Base-by-base conservation (phyloP, 2,113 vertebrate species). In the Muntiacus reevesi region DNA sequence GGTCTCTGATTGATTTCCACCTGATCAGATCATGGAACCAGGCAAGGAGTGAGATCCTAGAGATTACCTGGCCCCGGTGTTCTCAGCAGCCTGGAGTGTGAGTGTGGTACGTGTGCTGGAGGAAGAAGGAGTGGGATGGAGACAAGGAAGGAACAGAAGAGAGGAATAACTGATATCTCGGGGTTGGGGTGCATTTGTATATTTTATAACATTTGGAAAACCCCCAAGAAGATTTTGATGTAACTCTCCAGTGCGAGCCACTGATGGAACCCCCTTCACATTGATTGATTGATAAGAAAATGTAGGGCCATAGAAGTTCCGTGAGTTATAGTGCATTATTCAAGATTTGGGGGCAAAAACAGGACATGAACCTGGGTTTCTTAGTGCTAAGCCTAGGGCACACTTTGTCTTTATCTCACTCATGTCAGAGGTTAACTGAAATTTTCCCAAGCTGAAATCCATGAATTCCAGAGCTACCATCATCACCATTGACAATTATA, bases 151-250 rank as follows among this genome's bases (percentile, higher is more conserved):
- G 78, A 57, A 12, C 27, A 10, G 43, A 71, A 71, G 54, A 33
- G 8, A 30, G 43, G 33, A 50, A 64, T 43, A 30, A 93, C 2
- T 30, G 52, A 25, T 28, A 57, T 16, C 17, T 12, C 40, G 28
- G 11, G 11, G 16, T 43, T n/a, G n/a, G 21, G 15, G 3, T 30
- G 3, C 14, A 88, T 59, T 40, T 76, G 43, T 89, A 27, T 52
- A 52, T 15, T 87, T 64, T 74, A 17, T 43, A 85, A 54, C 90
- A 54, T 79, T 74, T 71, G 86, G 14, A 43, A 94, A 76, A 82
- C 7, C 1, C 33, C 27, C 10, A 7, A 36, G 13, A 71, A 90
- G 74, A 55, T 59, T 71, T 82, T 89, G 33, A 52, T 21, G 27
- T 12, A n/a, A 43, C 28, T 83, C 3, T 76, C 15, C 15, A 33